Conservation (phyloP, 1,140 invertebrate genomes). For the Hylaeus anthracinus region DNA sequence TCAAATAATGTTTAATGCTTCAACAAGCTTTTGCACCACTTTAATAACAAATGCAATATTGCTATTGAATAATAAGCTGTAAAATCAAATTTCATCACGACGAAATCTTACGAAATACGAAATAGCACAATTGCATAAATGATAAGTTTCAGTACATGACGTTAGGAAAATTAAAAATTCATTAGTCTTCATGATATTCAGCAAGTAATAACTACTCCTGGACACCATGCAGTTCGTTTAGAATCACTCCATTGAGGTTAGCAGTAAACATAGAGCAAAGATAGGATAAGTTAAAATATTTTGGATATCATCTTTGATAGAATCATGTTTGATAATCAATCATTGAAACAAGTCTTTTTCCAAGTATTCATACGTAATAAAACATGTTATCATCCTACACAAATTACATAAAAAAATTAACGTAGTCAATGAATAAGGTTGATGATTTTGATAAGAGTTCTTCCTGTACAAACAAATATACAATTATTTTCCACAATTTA, state of each 20-base stretch:
- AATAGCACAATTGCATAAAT: constrained; percentile 35
- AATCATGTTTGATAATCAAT: constrained; percentile 41
- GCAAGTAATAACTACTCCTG: constrained; percentile 12
- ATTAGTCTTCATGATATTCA: constrained; percentile 17
- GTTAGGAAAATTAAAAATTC: constrained; percentile 17
- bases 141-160: constrained; percentile 38
- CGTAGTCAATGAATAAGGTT: constrained; percentile 49
- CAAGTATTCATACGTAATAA: constrained; percentile 32
- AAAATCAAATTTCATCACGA: constrained; percentile 62
- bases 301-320: constrained; percentile 54
- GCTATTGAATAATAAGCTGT: constrained; percentile 26
- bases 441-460: constrained; percentile 48
- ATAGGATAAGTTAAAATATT: constrained; percentile 51
- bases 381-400: constrained; percentile 16
- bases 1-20: constrained; percentile 49
- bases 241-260: constrained; percentile 34
- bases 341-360: constrained; percentile 34
- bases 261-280: constrained; percentile 41
- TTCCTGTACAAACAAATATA: constrained; percentile 50
- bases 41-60: constrained; percentile 55
- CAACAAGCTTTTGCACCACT: constrained; percentile 57
- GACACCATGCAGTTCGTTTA: constrained; percentile 16
- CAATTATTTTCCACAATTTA: constrained; percentile 49
- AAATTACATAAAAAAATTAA: constrained; percentile 36
- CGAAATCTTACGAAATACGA: constrained; percentile 31